phyloP scores from a whole-genome alignment of 1,140 invertebrate species.

The Pseudomyrmex gracilis region DNA sequence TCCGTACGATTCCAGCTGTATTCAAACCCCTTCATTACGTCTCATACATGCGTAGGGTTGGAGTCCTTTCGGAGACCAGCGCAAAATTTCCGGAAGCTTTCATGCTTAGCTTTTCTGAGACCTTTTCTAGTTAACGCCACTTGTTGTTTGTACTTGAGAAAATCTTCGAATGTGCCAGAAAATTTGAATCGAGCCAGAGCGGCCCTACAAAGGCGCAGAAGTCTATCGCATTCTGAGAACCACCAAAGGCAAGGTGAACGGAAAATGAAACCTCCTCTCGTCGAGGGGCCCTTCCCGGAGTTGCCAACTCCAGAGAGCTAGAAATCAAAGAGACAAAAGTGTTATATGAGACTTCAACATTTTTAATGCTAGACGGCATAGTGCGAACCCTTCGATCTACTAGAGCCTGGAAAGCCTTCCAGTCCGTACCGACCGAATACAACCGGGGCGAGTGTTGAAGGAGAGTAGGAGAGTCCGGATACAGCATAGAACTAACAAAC shows the following conservation, averaged over 20 bases:
- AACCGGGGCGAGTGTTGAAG: not conserved
- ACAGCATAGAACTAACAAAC: not conserved
- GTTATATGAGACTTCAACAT: not conserved
- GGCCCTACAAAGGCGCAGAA: not conserved
- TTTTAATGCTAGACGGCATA: no score
- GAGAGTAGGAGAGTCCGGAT: not conserved
- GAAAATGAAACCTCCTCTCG: no score
- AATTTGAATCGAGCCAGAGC: not conserved
- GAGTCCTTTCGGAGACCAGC: not conserved
- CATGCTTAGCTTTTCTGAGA: not conserved
- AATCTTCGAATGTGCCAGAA: not conserved
- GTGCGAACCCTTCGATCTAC: no score
- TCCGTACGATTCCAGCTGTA: not conserved
- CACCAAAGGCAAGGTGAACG: not conserved
- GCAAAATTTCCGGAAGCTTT: not conserved
- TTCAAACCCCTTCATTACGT: not conserved
- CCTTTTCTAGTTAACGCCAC: not conserved
- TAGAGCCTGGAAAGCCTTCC: not conserved
- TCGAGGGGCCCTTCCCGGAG: not conserved
- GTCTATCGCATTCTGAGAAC: not conserved
- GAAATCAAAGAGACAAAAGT: not conserved
- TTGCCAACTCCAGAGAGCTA: not conserved
- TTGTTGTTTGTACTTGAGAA: not conserved
- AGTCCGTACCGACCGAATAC: not conserved
- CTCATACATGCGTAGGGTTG: not conserved